Base-by-base conservation (phyloP, 30 jellyfish, hydroid and myxozoan species). In the Aurelia aurita complex sp. Pacific region DNA sequence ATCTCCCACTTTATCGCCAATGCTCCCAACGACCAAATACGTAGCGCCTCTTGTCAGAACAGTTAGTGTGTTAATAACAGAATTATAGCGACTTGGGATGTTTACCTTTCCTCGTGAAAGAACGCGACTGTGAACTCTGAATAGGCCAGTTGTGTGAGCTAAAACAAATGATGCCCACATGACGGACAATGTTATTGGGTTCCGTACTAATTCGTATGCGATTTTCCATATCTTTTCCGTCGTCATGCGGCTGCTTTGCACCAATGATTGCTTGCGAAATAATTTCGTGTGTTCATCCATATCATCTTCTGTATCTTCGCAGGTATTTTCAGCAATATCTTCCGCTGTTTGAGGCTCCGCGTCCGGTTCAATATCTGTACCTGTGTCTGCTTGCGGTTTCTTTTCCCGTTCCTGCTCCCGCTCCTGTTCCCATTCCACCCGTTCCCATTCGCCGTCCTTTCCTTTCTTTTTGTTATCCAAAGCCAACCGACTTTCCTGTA, bases 1-100 rank as follows among this genome's bases (percentile, higher is more conserved):
- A n/a, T 79, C 71, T 62, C 88, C 80, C 5, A 79, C 80, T 29
- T 67, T 79, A n/a, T 79, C 88, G 34, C 88, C 88, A 34, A 79
- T 46, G 80, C 88, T 65, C 36, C 88, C 88, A 12, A 79, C 88
- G 29, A 65, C 79, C 16, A 79, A 64, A 43, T 54, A 79, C 15
- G 88, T 79, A 54, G 79, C 88, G 38, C 88, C 88, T 38, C 59
- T 79, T 19, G 88, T 67, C 15, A 79, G 55, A 51, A 79, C 79
- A 53, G 73, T 19, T 63, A 79, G 68, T 53, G 88, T 79, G 32
- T 23, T 32, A 3, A 65, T 15, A 19, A 79, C 80, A 19, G 88
- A 79, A 53, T 65, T 57, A 64, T 79, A 79, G 40, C 71, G 88
- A 50, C 32, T 32, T 32, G 51, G 59, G 5, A 79, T 40, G 34